Percentiles rank a stretch among this genome's conserved stretches.
Conservation (phyloP, 2,888 invertebrate genomes). For the Zele albiditarsus region DNA sequence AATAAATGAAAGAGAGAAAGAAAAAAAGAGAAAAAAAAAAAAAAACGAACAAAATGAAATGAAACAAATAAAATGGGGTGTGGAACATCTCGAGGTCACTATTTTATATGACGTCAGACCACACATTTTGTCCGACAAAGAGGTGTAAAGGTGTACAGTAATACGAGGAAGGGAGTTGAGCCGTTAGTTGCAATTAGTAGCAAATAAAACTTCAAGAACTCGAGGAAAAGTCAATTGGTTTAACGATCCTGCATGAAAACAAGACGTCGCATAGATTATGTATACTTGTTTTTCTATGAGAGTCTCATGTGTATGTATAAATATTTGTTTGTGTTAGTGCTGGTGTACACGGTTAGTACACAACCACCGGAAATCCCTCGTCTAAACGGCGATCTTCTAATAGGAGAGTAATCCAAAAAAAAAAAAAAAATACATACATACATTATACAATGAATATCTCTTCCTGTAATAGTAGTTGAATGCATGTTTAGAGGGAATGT, state of each 20-base stretch:
- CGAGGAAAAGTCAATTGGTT: slow-evolving; percentile 25
- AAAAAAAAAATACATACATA: background rate
- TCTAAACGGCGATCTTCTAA: background rate
- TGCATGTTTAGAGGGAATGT: background rate
- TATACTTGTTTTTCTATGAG: background rate
- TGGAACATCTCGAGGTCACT: slow-evolving; percentile 25
- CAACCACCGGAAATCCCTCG: no score
- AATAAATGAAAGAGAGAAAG: background rate
- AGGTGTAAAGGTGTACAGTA: background rate
- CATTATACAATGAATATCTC: background rate
- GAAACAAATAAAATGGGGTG: slow-evolving; percentile 25
- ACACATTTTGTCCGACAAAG: slow-evolving; percentile 8
- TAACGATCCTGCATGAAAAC: slow-evolving; percentile 38
- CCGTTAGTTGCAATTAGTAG: slow-evolving; percentile 34
- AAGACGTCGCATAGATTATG: slow-evolving; percentile 13
- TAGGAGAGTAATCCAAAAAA: background rate
- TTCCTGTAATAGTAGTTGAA: background rate
- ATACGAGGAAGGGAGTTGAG: background rate
- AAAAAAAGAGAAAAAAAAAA: background rate
- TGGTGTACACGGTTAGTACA: background rate
- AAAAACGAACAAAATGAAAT: background rate
- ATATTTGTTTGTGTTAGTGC: background rate
- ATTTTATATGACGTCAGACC: slow-evolving; percentile 10
- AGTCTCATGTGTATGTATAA: background rate
- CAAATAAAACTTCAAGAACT: slow-evolving; percentile 29